Evolutionary conservation across 2,113 vertebrate genomes (phyloP).

Genomic region (Pristiophorus japonicus): DNA sequence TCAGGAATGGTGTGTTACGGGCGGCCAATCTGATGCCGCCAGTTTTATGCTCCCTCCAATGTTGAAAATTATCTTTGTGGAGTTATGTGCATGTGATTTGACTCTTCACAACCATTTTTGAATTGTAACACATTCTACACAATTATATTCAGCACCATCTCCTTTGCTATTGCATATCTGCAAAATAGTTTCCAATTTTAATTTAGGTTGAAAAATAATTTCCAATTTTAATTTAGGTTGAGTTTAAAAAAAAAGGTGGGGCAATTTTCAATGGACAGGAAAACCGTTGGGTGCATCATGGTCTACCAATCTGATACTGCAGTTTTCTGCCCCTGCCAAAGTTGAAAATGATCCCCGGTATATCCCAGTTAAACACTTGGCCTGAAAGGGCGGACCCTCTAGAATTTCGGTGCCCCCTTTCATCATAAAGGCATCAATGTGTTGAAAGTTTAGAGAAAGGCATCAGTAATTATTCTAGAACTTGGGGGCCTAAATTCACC

Average conservation of each 20-base stretch:
- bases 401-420: not conserved
- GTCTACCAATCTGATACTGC: not conserved
- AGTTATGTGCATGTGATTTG: not conserved
- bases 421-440: not conserved
- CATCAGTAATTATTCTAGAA: not conserved
- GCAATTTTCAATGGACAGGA: not conserved
- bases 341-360: not conserved
- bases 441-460: not conserved
- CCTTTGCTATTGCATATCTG: not conserved
- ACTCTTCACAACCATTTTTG: not conserved
- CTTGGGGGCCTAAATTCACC: no score
- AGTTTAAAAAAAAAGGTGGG: not conserved
- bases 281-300: not conserved
- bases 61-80: not conserved
- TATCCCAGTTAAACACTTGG: no score
- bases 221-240: not conserved
- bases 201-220: not conserved
- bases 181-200: not conserved
- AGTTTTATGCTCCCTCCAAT: not conserved
- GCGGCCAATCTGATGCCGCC: not conserved
- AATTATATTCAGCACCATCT: not conserved
- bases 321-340: not conserved
- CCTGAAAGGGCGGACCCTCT: not conserved
- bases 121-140: no score
- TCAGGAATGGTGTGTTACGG: not conserved